Percentiles rank a stretch among this genome's conserved stretches.
phyloP scores from a whole-genome alignment of 2,797 vertebrate species.

The Anisognathus igniventris region DNA sequence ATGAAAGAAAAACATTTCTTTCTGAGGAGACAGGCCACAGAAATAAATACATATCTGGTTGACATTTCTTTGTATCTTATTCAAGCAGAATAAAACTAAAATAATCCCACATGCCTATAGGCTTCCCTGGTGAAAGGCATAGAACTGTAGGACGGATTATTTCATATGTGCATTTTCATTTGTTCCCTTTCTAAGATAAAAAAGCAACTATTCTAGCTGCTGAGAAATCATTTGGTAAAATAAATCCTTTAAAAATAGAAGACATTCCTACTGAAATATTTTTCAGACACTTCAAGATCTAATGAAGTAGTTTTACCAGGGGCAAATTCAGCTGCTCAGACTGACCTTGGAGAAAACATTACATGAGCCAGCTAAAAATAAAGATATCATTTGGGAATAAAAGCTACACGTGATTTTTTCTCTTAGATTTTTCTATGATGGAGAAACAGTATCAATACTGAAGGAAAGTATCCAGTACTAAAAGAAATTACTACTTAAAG shows the following conservation, averaged over 20 bases:
- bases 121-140: not conserved
- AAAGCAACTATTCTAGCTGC: not conserved
- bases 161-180: conserved; percentile 17
- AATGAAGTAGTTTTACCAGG: not conserved
- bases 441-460: not conserved
- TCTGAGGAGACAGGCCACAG: not conserved
- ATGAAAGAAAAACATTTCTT: not conserved
- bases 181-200: not conserved
- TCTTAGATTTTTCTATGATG: not conserved
- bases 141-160: not conserved
- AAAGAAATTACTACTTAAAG: not conserved
- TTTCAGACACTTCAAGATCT: not conserved
- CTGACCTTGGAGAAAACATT: not conserved
- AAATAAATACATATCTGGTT: conserved; percentile 13
- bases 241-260: conserved; percentile 20
- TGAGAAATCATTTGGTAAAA: conserved; percentile 6
- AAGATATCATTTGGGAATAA: not conserved
- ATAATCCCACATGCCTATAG: not conserved
- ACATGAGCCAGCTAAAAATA: not conserved
- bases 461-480: not conserved
- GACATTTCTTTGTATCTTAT: conserved; percentile 20
- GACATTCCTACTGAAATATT: not conserved
- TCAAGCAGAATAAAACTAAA: conserved; percentile 36
- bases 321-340: not conserved
- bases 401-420: not conserved